Conservation (phyloP, 2,888 invertebrate genomes). For the Limenitis camilla region DNA sequence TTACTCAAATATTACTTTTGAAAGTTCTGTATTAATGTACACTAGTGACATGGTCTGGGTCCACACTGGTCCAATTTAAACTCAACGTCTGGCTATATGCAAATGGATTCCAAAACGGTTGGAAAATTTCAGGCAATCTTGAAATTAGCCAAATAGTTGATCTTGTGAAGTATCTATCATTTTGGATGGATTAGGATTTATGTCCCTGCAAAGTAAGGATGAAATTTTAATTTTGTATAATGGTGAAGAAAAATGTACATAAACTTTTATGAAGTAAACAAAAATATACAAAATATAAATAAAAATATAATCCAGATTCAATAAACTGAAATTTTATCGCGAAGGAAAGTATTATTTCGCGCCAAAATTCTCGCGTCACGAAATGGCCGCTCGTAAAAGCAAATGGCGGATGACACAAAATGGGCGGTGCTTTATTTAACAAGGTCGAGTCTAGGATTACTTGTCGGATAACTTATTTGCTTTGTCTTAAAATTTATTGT, state of each 20-base stretch:
- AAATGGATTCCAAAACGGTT: no score
- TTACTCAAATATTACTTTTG: no score
- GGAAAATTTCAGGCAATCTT: no score
- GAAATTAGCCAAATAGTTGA: no score
- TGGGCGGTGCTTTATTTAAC: constrained; percentile 17
- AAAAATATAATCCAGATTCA: constrained; percentile 3
- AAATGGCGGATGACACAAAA: constrained; percentile 26
- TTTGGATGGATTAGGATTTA: no score
- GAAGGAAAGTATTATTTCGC: constrained; percentile 23
- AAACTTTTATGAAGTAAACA: background rate
- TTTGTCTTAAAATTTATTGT: background rate
- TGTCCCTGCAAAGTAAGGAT: no score
- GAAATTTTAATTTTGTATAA: no score
- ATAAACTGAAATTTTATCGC: constrained; percentile 12
- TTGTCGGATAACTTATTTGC: constrained; percentile 12
- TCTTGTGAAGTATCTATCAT: no score
- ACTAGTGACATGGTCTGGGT: no score
- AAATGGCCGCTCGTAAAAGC: constrained; percentile 29
- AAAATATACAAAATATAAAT: background rate
- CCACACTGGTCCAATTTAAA: no score
- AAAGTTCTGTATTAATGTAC: no score
- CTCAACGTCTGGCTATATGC: no score
- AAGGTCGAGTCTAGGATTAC: constrained; percentile 9
- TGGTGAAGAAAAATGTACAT: background rate
- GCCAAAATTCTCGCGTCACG: constrained; percentile 27